Conservation (phyloP, 1,140 invertebrate genomes). For the Periplaneta americana region DNA sequence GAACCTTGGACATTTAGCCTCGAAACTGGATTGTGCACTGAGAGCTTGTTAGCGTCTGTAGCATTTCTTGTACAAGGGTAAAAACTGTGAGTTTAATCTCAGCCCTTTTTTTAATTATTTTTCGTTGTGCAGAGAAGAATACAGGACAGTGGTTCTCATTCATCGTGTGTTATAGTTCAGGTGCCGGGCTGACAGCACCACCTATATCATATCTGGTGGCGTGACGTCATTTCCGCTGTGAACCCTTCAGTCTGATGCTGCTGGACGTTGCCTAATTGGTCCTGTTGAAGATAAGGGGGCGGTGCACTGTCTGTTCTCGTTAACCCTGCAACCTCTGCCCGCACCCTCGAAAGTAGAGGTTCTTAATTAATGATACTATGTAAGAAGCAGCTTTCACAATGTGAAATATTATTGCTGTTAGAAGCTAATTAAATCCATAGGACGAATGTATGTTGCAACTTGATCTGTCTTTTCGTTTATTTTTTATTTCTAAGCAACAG, state of each 20-base stretch:
- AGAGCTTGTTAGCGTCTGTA: background rate
- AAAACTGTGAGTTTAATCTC: background rate
- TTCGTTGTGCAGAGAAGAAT: background rate
- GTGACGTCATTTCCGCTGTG: background rate
- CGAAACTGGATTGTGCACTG: background rate
- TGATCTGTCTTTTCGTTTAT: no score
- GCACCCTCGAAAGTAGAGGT: background rate
- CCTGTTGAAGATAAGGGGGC: background rate
- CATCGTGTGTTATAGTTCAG: background rate
- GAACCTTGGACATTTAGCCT: no score
- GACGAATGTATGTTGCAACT: no score
- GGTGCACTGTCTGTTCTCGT: background rate
- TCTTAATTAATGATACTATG: background rate
- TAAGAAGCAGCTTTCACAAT: background rate
- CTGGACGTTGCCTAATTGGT: background rate
- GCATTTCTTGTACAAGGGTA: background rate
- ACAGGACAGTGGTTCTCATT: background rate
- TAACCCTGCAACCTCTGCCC: background rate
- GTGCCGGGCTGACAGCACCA: background rate
- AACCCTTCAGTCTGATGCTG: background rate
- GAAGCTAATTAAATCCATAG: no score
- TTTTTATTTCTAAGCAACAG: no score
- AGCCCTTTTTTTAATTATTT: background rate
- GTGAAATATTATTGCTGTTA: background rate
- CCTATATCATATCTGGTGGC: background rate